phyloP scores from a whole-genome alignment of 2,113 vertebrate species.

The Uropsilus gracilis region DNA sequence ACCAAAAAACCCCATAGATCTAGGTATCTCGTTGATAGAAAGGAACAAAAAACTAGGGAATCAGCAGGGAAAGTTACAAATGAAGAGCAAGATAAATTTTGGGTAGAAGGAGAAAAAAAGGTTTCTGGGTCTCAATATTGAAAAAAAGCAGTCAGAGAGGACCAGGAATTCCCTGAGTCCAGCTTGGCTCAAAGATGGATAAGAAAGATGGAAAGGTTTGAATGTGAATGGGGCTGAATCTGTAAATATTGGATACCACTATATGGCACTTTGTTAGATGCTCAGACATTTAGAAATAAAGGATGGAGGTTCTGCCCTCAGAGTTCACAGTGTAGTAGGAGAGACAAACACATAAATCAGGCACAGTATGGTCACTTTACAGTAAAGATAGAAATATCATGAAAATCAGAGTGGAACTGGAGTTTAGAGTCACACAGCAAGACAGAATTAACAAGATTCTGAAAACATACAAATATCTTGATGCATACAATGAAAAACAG shows the following conservation, averaged over 20 bases:
- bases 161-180: background rate
- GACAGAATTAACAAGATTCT: background rate
- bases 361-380: background rate
- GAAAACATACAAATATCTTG: background rate
- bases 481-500: background rate
- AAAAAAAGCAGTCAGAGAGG: background rate
- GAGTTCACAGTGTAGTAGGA: background rate
- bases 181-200: background rate
- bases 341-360: background rate
- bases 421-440: background rate
- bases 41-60: background rate
- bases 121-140: background rate
- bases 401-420: slow-evolving; percentile 8
- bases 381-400: background rate
- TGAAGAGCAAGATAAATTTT: background rate
- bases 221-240: background rate
- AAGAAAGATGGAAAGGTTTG: background rate
- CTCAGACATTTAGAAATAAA: slow-evolving; percentile 41
- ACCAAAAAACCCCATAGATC: background rate
- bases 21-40: background rate
- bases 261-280: background rate
- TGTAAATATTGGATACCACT: background rate
- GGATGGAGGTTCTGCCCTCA: background rate
- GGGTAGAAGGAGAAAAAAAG: background rate
- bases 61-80: background rate